Evolutionary conservation across 2,113 vertebrate species (phyloP).

Genomic region (Fregata magnificens): DNA sequence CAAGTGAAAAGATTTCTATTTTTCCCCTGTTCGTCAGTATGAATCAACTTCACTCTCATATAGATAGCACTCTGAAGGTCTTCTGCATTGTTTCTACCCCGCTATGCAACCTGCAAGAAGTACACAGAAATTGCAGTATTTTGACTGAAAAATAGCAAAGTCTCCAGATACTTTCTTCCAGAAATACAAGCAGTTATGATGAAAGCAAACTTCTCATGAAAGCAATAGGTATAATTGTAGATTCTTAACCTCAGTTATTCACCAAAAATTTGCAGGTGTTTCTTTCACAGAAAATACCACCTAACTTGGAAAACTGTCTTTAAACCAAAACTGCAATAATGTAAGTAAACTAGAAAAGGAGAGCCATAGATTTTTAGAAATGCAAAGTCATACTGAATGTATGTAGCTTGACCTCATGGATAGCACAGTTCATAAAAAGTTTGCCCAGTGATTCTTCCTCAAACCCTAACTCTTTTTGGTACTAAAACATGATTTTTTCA

Average conservation of each 20-base stretch:
- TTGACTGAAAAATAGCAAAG: background rate
- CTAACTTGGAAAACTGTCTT: background rate
- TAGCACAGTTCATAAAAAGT: background rate
- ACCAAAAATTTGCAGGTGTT: background rate
- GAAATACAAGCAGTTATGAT: background rate
- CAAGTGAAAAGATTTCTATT: background rate
- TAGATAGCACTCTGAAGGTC: background rate
- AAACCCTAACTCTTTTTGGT: background rate
- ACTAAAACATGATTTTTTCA: background rate
- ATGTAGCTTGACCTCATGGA: background rate
- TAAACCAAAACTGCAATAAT: background rate
- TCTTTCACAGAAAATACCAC: background rate
- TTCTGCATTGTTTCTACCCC: background rate
- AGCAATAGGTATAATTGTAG: background rate
- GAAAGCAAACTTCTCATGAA: background rate
- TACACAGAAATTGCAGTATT: background rate
- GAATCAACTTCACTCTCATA: background rate
- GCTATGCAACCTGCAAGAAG: background rate
- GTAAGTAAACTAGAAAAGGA: background rate
- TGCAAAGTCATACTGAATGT: fast-evolving
- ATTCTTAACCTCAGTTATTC: background rate
- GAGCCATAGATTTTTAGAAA: background rate
- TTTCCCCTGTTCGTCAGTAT: background rate
- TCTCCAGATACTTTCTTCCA: background rate
- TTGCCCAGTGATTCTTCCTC: background rate